Conservation (phyloP, 2,888 invertebrate species). For the Yponomeuta evonymella region DNA sequence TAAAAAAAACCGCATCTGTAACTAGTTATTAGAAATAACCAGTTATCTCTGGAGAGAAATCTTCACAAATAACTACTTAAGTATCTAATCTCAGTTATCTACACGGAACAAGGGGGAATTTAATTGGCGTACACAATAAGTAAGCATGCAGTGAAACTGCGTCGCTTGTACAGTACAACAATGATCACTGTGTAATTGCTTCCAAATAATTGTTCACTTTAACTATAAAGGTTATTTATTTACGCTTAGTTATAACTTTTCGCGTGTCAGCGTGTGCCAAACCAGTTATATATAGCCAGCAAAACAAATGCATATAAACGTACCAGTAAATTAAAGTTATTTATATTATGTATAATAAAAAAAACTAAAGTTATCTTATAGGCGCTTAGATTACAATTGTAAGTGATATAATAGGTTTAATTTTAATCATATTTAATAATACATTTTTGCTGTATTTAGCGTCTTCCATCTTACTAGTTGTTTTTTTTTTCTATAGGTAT, state of each 20-base stretch:
- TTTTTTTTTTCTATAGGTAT: constrained; percentile 57
- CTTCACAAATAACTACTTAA: too few species aligned
- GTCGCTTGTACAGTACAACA: neutral
- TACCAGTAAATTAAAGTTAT: constrained; percentile 14
- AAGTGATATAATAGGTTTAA: constrained; percentile 62
- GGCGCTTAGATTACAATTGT: constrained; percentile 24
- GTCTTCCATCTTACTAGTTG: constrained; percentile 72
- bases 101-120: too few species aligned
- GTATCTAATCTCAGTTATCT: too few species aligned
- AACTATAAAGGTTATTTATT: neutral
- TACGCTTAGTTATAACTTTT: neutral
- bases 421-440: constrained; percentile 52
- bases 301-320: neutral
- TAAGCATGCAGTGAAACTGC: neutral
- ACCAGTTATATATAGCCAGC: constrained; percentile 8
- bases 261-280: constrained; percentile 10
- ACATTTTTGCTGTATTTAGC: constrained; percentile 74
- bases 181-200: constrained; percentile 6
- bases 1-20: too few species aligned
- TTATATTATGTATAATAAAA: constrained; percentile 3
- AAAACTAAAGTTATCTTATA: constrained; percentile 11
- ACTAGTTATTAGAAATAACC: too few species aligned
- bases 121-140: too few species aligned
- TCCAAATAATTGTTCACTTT: constrained; percentile 9
- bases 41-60: too few species aligned